These are phyloP conservation scores for Holacanthella duospinosa DNA, from an alignment of 2,888 invertebrate species.

Conservation along the genomic window DNA sequence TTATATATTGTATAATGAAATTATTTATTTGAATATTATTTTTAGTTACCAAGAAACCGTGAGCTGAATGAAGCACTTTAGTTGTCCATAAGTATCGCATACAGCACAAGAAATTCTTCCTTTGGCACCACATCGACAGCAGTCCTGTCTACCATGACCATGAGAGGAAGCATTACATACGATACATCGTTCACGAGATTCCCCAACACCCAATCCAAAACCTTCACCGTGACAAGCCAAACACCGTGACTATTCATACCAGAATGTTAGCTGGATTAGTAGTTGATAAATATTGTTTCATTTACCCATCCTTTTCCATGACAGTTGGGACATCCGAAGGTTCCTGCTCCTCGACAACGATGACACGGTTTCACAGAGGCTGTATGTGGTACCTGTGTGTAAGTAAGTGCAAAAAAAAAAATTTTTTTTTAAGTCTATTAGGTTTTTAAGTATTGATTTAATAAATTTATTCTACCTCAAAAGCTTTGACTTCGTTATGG, in stretches of 20 bases:
- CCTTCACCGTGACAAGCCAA: conserved; percentile 45
- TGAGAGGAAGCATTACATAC: conserved; percentile 41
- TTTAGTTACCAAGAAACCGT: conserved; percentile 42
- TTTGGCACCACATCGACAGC: conserved; percentile 43
- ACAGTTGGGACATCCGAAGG: conserved; percentile 42
- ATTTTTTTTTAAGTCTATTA: neutral
- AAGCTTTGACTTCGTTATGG: conserved; percentile 42
- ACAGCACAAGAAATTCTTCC: conserved; percentile 43
- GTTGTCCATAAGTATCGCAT: conserved; percentile 44
- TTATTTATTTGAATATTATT: neutral
- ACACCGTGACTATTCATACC: conserved; percentile 40
- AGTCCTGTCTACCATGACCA: conserved; percentile 42
- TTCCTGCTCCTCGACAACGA: conserved; percentile 43
- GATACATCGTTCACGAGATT: conserved; percentile 41
- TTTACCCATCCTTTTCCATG: conserved; percentile 45
- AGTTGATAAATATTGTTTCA: too few relatives aligned
- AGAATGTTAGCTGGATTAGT: neutral
- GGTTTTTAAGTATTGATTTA: neutral
- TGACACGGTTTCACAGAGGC: conserved; percentile 45
- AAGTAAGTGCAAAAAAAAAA: neutral
- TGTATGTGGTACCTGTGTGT: conserved; percentile 48
- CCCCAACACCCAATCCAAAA: conserved; percentile 40
- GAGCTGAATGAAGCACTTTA: conserved; percentile 45
- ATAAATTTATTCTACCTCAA: conserved; percentile 35
- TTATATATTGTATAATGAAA: neutral